These are phyloP conservation scores for Coregonus ussuriensis DNA, from an alignment of 2,797 vertebrate species.

Conservation along the genomic window DNA sequence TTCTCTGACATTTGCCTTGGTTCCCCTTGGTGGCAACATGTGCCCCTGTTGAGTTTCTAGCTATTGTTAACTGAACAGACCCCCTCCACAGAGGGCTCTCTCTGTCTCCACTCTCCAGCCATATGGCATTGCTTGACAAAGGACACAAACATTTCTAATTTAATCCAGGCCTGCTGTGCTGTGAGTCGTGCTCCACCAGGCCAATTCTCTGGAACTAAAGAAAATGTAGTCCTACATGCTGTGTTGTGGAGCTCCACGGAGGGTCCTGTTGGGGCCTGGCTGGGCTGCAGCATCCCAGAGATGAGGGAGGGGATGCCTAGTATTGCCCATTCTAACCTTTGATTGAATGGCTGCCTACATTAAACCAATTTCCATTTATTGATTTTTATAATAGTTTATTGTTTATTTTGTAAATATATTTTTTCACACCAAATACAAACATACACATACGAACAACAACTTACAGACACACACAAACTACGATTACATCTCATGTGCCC, in stretches of 20 bases:
- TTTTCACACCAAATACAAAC: no score
- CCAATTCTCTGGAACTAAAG: conserved; percentile 57
- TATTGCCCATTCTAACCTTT: conserved; percentile 9
- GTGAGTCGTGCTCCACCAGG: conserved; percentile 36
- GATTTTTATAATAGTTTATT: no score
- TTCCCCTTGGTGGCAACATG: conserved; percentile 61
- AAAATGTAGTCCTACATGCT: conserved; percentile 46
- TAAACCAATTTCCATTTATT: neutral
- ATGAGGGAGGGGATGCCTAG: conserved; percentile 43
- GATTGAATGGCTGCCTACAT: neutral
- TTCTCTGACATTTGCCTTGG: conserved; percentile 20
- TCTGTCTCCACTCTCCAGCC: conserved; percentile 58
- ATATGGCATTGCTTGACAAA: conserved; percentile 79
- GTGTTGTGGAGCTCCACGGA: conserved; percentile 26
- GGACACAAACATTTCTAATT: conserved; percentile 79
- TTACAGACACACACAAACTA: no score
- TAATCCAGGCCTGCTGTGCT: conserved; percentile 66
- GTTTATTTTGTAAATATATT: no score
- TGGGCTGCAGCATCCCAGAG: conserved; percentile 30
- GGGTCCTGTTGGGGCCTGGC: conserved; percentile 41
- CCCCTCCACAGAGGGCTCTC: conserved; percentile 70
- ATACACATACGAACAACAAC: no score
- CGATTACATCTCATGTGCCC: no score
- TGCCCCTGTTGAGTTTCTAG: conserved; percentile 57
- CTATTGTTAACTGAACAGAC: conserved; percentile 70